Evolutionary conservation across 2,888 invertebrate genomes (phyloP), one percentile per base, ranked within the genome.

Genomic region (Chromoteleia sp.): DNA sequence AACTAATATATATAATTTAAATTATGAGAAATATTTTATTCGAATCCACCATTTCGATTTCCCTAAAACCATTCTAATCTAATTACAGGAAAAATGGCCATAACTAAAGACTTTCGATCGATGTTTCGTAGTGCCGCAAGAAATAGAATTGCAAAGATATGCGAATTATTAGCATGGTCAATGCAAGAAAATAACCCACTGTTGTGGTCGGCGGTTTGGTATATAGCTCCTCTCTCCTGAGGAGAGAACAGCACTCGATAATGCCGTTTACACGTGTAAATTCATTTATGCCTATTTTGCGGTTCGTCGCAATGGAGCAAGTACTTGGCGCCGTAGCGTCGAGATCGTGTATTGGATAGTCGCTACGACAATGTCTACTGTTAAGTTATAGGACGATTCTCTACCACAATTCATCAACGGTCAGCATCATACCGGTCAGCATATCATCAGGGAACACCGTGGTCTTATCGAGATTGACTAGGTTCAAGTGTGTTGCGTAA

Each of bases 361-460:
- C 14, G 25, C 8, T 56, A 43, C 70, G 52, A 52, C 65, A 54
- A 36, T 73, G 77, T 77, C 70, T 59, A 59, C 70, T 33, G 67
- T 65, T 41, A 61, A 61, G 63, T 74, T 71, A 67, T 54, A 50
- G 29, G 15, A 39, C 10, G 25, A 68, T 21, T 21, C 58, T 39
- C 19, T 58, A 73, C 74, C 74, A 43, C 78, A 74, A 80, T 84
- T 78, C 75, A 78, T 84, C 80, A 84, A 81, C 78, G 68, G 71
- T 74, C n/a, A n/a, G n/a, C n/a, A n/a, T n/a, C 36, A 65, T 54
- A 45, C 29, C 48, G 68, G 52, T 30, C 36, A 36, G 58, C 33
- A 54, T 75, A 74, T 65, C 77, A 48, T 59, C 15, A 75, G 78
- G 78, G 74, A 78, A 81, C 41, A 30, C 50, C 30, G 17, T 21